Evolutionary conservation across 2,888 invertebrate species (phyloP).

Genomic region (Parasteatoda lunata): DNA sequence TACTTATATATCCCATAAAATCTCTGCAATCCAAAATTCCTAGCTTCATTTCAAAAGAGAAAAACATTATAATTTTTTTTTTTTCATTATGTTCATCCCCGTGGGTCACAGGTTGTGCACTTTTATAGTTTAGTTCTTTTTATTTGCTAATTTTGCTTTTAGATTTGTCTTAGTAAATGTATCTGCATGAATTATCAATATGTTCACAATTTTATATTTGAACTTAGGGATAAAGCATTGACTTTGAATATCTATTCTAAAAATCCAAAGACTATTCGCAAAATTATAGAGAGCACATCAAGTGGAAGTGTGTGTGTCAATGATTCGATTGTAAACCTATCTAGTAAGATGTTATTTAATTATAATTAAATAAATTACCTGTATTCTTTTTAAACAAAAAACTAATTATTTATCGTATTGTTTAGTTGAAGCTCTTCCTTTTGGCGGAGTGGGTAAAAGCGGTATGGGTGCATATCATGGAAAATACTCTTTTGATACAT

Average conservation of each 20-base stretch:
- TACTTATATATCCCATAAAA: too few species aligned
- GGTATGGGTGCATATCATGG: slow-evolving; percentile 97
- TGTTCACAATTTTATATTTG: not conserved
- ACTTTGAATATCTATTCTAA: slow-evolving; percentile 77
- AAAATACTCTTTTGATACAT: slow-evolving; percentile 90
- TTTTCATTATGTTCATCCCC: too few species aligned
- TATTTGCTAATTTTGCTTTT: too few species aligned
- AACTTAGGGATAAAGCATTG: slow-evolving; percentile 71
- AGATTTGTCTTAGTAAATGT: too few species aligned
- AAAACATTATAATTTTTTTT: too few species aligned
- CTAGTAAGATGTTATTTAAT: slow-evolving; percentile 76
- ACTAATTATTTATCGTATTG: slow-evolving; percentile 64
- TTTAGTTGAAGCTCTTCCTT: slow-evolving; percentile 91
- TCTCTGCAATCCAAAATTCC: too few species aligned
- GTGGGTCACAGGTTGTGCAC: too few species aligned
- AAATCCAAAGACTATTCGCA: slow-evolving; percentile 72
- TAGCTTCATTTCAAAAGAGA: too few species aligned
- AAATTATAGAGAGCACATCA: slow-evolving; percentile 74
- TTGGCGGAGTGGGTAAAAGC: slow-evolving; percentile 96
- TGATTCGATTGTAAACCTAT: slow-evolving; percentile 88
- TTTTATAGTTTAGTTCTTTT: too few species aligned
- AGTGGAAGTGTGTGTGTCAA: slow-evolving; percentile 83
- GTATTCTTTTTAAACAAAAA: not conserved
- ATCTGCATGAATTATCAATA: too few species aligned
- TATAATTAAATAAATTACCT: not conserved